phyloP scores from a whole-genome alignment of 2,888 invertebrate species.

The Cephus spinipes region DNA sequence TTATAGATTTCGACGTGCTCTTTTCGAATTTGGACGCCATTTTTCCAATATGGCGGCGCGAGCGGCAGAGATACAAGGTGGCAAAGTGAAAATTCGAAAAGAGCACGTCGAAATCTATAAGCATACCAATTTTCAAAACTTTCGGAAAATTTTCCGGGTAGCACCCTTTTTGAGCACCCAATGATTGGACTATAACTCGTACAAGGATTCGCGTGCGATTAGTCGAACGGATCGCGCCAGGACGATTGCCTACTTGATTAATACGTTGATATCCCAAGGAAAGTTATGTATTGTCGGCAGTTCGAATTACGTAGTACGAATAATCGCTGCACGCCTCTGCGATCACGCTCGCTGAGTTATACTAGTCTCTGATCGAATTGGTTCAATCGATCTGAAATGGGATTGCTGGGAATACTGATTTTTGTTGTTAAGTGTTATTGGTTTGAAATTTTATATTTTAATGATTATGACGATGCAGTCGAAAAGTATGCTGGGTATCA shows the following conservation, averaged over 20 bases:
- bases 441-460: background rate
- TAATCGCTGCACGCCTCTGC: background rate
- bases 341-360: background rate
- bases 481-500: background rate
- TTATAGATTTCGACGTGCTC: no score
- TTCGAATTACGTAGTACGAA: background rate
- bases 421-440: background rate
- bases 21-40: no score
- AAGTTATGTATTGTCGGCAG: background rate
- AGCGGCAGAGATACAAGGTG: no score
- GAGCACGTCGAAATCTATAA: no score
- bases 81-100: no score
- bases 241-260: background rate
- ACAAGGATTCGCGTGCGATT: conserved; percentile 15
- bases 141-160: no score
- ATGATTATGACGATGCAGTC: background rate
- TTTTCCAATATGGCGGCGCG: no score
- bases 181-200: conserved; percentile 18
- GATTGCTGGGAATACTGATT: background rate
- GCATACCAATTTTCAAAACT: no score
- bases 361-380: background rate
- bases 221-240: background rate
- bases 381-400: background rate
- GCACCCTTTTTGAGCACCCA: no score
- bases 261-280: background rate